A percentile compares a stretch with the other conserved stretches of the same genome.
These are phyloP conservation scores for Cantharis lateralis DNA, from an alignment of 2,888 invertebrate genomes.

Conservation along the genomic window DNA sequence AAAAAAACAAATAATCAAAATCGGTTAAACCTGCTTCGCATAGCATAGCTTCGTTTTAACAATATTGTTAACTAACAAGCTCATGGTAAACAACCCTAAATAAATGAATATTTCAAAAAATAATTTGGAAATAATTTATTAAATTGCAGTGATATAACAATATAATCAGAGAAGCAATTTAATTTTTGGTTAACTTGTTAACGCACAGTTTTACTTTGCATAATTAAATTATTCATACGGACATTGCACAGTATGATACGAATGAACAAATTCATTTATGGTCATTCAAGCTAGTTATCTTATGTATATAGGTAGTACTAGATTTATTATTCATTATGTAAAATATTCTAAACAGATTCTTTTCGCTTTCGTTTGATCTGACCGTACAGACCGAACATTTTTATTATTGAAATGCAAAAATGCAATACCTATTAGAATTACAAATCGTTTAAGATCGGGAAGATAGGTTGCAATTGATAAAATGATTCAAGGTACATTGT, in stretches of 20 bases:
- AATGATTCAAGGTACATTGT: neutral
- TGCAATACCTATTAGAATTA: neutral
- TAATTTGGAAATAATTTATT: no score
- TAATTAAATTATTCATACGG: neutral
- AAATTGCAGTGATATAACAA: no score
- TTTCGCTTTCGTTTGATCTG: neutral
- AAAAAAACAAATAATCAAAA: no score
- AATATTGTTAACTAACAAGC: no score
- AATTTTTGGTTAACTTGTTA: no score
- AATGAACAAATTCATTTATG: neutral
- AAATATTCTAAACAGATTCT: neutral
- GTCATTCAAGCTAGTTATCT: neutral
- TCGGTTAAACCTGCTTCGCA: no score
- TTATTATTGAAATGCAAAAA: neutral
- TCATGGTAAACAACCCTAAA: no score
- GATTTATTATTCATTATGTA: neutral
- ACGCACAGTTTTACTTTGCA: no score
- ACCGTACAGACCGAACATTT: neutral
- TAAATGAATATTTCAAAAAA: no score
- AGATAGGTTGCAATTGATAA: neutral
- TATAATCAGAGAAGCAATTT: neutral
- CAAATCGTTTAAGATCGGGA: neutral
- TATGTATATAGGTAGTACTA: neutral
- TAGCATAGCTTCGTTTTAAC: no score
- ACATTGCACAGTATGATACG: neutral